phyloP scores from a whole-genome alignment of 2,888 invertebrate species.

The Tanaodytes sp. region DNA sequence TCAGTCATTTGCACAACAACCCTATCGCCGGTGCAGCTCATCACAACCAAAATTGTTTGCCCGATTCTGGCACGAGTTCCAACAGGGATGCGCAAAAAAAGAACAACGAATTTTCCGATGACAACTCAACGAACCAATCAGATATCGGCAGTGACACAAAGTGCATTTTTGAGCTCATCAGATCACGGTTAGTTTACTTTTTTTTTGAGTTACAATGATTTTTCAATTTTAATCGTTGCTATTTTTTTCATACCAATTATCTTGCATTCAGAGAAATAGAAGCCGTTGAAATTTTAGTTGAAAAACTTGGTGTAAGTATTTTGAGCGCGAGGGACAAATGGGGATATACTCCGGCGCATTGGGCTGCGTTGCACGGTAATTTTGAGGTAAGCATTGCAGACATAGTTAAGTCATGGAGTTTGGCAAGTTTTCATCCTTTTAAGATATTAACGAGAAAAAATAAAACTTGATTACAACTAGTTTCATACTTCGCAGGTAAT shows the following conservation, averaged over 20 bases:
- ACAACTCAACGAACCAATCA: conserved; percentile 63
- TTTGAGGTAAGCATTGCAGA: conserved; percentile 78
- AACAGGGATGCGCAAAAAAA: conserved; percentile 54
- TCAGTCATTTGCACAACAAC: conserved; percentile 70
- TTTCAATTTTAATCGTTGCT: background rate
- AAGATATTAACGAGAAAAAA: too few species aligned
- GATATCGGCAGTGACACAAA: conserved; percentile 74
- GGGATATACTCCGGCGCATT: conserved; percentile 94
- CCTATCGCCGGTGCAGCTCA: conserved; percentile 65
- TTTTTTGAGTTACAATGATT: background rate
- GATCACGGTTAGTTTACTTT: conserved; percentile 81
- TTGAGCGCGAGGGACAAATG: conserved; percentile 89
- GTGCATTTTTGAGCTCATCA: conserved; percentile 88
- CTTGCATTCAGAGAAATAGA: conserved; percentile 79
- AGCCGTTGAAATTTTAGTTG: conserved; percentile 87
- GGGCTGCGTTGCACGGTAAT: conserved; percentile 92
- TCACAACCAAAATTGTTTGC: conserved; percentile 60
- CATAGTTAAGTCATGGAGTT: too few species aligned
- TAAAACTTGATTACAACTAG: too few species aligned
- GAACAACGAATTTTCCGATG: conserved; percentile 68
- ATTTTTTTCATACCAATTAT: too few species aligned
- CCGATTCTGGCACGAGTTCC: conserved; percentile 40
- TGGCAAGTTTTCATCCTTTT: too few species aligned
- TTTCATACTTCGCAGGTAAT: too few species aligned
- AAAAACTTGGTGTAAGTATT: conserved; percentile 82